Conservation (phyloP, 2,113 vertebrate species). For the Onychostoma macrolepis region DNA sequence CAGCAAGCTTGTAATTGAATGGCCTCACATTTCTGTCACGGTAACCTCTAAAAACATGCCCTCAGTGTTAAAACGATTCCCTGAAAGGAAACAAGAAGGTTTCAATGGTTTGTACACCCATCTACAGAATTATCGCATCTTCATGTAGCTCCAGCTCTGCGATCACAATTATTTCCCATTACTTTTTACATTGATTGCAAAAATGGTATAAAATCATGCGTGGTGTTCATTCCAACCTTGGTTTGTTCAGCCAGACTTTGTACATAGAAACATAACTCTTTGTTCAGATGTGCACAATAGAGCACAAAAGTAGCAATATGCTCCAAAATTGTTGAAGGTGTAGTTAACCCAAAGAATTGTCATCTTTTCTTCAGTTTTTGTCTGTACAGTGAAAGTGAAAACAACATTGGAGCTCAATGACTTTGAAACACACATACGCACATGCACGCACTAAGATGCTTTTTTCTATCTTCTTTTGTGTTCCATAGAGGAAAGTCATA, state of each 20-base stretch:
- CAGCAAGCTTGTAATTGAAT: constrained; percentile 9
- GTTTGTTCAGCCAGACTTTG: background rate
- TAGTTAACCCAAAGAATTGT: too few species aligned
- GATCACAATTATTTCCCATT: background rate
- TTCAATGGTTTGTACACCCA: background rate
- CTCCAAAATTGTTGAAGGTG: too few species aligned
- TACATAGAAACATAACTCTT: too few species aligned
- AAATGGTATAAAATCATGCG: background rate
- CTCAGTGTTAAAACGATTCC: background rate
- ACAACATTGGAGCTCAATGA: too few species aligned
- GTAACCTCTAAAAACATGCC: constrained; percentile 18
- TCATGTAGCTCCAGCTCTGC: background rate
- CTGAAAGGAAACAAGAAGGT: constrained; percentile 20
- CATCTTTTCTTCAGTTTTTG: too few species aligned
- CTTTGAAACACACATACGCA: background rate
- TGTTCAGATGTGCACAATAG: background rate
- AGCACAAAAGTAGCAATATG: background rate
- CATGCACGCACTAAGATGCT: background rate
- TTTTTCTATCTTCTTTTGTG: background rate
- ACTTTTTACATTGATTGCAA: background rate
- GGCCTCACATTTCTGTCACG: constrained; percentile 7
- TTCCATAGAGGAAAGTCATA: background rate
- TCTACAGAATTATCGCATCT: background rate
- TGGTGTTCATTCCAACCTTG: background rate
- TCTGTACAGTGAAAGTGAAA: too few species aligned